Conservation (phyloP, 2,113 vertebrate genomes). For the Cyphomyrus discorhynchus region DNA sequence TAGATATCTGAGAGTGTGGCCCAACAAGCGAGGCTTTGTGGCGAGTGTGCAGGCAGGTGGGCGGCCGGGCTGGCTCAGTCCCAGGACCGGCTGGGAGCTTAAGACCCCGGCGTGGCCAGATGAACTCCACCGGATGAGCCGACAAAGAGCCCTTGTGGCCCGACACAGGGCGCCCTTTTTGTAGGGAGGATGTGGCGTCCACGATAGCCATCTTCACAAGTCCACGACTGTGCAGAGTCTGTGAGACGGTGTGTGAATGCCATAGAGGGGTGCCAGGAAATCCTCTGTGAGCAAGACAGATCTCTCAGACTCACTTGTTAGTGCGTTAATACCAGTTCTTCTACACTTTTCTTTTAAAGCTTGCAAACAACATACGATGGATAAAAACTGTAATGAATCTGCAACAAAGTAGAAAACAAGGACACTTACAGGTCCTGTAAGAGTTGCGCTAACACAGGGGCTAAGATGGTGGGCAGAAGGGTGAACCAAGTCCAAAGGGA, state of each 20-base stretch:
- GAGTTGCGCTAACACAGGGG: not conserved
- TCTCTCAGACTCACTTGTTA: not conserved
- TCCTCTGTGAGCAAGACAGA: not conserved
- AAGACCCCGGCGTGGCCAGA: not conserved
- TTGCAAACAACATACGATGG: not conserved
- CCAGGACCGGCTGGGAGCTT: conserved; percentile 3
- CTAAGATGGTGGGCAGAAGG: not conserved
- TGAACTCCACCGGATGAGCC: not conserved
- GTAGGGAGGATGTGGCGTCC: not conserved
- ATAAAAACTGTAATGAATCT: not conserved
- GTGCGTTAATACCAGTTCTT: not conserved
- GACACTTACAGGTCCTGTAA: not conserved
- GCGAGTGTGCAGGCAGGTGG: not conserved
- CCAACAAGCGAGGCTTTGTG: not conserved
- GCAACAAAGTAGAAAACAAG: not conserved
- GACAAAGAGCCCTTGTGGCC: not conserved
- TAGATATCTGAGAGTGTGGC: not conserved
- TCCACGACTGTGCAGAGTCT: not conserved
- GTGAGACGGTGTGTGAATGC: not conserved
- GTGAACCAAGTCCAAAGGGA: not conserved
- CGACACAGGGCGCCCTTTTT: not conserved
- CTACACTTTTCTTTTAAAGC: not conserved
- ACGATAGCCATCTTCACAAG: not conserved
- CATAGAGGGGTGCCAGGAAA: not conserved
- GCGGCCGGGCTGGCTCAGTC: not conserved